Percentiles rank a stretch among this genome's conserved stretches.
Conservation (phyloP, 2,113 vertebrate genomes). For the Ascaphus truei region DNA sequence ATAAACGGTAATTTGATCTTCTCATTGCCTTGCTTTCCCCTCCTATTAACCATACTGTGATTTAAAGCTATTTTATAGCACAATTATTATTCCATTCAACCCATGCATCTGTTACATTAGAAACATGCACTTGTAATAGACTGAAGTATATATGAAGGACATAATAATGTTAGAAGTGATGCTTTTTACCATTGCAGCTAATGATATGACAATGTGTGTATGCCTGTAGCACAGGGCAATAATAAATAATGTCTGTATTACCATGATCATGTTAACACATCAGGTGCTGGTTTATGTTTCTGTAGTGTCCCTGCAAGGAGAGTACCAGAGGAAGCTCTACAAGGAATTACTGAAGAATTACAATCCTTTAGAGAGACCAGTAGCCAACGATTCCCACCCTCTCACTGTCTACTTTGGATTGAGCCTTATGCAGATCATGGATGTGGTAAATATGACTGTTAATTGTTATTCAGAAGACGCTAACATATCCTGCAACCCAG, state of each 20-base stretch:
- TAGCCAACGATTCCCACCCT: constrained; percentile 80
- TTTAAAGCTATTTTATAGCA: background rate
- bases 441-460: constrained; percentile 87
- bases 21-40: background rate
- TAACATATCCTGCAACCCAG: too few species aligned
- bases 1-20: constrained; percentile 52
- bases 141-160: too few species aligned
- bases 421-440: constrained; percentile 92
- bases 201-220: too few species aligned
- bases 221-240: too few species aligned
- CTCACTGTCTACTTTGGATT: constrained; percentile 84
- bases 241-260: too few species aligned
- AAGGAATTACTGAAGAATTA: constrained; percentile 74
- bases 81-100: background rate
- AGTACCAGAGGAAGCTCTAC: constrained; percentile 81
- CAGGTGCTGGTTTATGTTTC: too few species aligned
- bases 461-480: too few species aligned
- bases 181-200: too few species aligned
- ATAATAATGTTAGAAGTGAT: background rate
- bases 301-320: constrained; percentile 88
- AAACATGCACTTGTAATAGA: too few species aligned
- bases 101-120: constrained; percentile 1
- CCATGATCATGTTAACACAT: too few species aligned
- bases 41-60: background rate
- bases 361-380: constrained; percentile 81